phyloP scores from a whole-genome alignment of 2,888 invertebrate genomes.

The Schizaphis graminum region DNA sequence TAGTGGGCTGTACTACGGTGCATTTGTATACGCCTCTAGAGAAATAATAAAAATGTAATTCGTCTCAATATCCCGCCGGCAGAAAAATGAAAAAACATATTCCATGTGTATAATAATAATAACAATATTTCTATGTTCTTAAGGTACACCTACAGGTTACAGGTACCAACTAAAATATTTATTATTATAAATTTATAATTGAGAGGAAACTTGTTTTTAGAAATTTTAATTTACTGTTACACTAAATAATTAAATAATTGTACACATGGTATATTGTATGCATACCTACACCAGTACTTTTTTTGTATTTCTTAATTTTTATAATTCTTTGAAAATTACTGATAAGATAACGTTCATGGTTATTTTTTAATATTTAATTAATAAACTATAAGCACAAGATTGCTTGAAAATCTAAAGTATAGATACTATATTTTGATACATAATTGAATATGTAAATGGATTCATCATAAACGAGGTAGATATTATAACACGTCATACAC shows the following conservation, averaged over 20 bases:
- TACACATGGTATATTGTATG: not conserved
- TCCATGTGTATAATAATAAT: not conserved
- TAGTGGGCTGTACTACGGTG: conserved; percentile 40
- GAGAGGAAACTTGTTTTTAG: not conserved
- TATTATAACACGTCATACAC: not conserved
- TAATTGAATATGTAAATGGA: not conserved
- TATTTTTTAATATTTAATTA: not conserved
- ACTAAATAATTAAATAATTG: too few relatives aligned
- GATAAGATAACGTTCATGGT: conserved; percentile 14
- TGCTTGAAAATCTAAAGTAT: not conserved
- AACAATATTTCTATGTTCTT: not conserved
- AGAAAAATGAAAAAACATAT: not conserved
- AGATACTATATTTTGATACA: not conserved
- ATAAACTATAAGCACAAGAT: not conserved
- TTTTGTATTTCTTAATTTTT: not conserved
- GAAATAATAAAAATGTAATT: conserved; percentile 8
- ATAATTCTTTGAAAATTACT: not conserved
- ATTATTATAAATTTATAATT: not conserved
- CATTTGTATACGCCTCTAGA: conserved; percentile 44
- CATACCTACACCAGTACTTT: not conserved
- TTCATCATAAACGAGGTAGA: not conserved
- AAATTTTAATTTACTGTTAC: not conserved
- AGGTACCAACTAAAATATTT: not conserved
- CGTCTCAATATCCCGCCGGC: not conserved
- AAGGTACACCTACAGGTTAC: not conserved